Percentiles rank a stretch among this genome's conserved stretches.
Conservation (phyloP, 2,888 invertebrate genomes). For the Xanthostigma xanthostigma region DNA sequence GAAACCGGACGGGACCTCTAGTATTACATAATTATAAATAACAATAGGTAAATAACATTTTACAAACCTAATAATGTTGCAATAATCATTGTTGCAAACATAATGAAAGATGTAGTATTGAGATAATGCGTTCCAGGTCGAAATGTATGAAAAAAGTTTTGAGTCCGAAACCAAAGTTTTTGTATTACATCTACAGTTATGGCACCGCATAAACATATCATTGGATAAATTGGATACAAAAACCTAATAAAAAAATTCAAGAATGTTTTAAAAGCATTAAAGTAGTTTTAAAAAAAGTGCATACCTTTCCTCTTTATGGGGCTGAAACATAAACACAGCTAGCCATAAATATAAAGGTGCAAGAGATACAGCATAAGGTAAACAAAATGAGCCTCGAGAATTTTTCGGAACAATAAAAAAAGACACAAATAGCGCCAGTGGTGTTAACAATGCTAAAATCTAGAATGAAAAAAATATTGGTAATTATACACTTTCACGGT, state of each 20-base stretch:
- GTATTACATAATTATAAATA: not conserved
- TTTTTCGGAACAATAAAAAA: conserved; percentile 47
- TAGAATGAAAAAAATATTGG: conserved; percentile 31
- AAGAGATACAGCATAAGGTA: conserved; percentile 62
- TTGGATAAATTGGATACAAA: conserved; percentile 87
- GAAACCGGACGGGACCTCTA: not conserved
- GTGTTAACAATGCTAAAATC: conserved; percentile 48
- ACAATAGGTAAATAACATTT: conserved; percentile 5
- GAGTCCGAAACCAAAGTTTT: conserved; percentile 49
- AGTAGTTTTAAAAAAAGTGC: conserved; percentile 29
- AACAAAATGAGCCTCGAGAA: conserved; percentile 49
- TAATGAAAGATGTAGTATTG: conserved; percentile 57
- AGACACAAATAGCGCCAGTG: conserved; percentile 38
- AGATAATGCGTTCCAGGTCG: conserved; percentile 48
- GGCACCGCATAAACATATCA: conserved; percentile 71
- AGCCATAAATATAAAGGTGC: conserved; percentile 80
- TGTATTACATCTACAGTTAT: conserved; percentile 64
- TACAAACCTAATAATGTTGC: conserved; percentile 35
- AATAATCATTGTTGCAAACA: conserved; percentile 43
- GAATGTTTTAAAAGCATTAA: conserved; percentile 28
- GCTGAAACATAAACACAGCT: conserved; percentile 69
- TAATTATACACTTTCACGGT: too few relatives aligned
- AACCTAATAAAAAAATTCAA: conserved; percentile 38
- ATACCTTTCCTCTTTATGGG: conserved; percentile 79
- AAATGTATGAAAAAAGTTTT: conserved; percentile 28